Evolutionary conservation across 2,888 invertebrate genomes (phyloP), one percentile per base, ranked within the genome.

Genomic region (Drosophila gaucha): DNA sequence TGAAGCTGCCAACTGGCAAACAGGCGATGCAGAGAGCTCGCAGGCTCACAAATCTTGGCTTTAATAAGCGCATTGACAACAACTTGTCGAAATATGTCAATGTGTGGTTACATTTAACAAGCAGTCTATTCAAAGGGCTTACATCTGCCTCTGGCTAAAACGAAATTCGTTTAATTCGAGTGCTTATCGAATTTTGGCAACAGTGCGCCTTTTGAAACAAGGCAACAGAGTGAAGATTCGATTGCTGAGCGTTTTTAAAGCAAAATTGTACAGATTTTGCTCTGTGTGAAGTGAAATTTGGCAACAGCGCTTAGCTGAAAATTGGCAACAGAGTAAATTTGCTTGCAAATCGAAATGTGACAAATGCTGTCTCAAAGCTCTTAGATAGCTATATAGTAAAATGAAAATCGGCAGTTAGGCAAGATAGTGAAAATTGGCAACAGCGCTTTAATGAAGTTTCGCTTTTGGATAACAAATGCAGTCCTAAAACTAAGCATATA

Each of bases 1-100:
- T 68, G 68, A 68, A 72, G 74, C 72, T 68, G 69, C 64, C 74
- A 72, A 68, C 74, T 65, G 74, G 55, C 55, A 59, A 68, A 73
- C 51, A 64, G 46, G 28, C 55, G 43, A 67, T 20, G 46, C 30
- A 47, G 12, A 39, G 20, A 30, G 18, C 26, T 10, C 2, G 16
- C 16, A 33, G 62, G 43, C 43, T 28, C 54, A 43, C 50, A 64
- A 74, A 49, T 54, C 68, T 68, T 33, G 33, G 73, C 73, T 68
- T 67, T 67, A 57, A 73, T 63, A 57, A 63, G 54, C 55, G 46
- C 41, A 18, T 36, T 30, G 33, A 30, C 43, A 54, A 26, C 33
- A 56, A 39, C 64, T 57, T 57, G 64, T 46, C 26, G 20, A 67
- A 67, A 24, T 24, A 24, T 47, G 41, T 56, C 68, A 74, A 68